Evolutionary conservation across 2,113 vertebrate species (phyloP), one percentile per base, ranked within the genome.

Genomic region (Syrmaticus mikado): DNA sequence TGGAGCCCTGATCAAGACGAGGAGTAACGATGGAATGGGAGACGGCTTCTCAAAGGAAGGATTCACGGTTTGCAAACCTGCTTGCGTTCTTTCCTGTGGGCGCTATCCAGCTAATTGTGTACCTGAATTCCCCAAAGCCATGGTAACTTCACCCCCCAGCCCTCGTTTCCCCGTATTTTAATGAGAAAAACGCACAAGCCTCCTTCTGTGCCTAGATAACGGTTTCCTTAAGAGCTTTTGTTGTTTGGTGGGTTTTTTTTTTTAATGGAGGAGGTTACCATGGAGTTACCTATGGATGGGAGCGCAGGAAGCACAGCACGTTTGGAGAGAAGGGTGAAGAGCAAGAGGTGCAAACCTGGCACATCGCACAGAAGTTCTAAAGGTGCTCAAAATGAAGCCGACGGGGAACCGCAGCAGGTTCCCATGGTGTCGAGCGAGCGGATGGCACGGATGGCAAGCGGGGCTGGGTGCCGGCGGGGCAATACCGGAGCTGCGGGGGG

Each of bases 231-330:
- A 82, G 45, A 87, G 85, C 67, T 82, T 89, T 80, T 85, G 87
- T 91, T 79, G 83, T 45, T 20, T 18, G 21, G 32, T 50, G 38
- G 36, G 34, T 67, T 68, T 19, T 50, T 65, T 16, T 64, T 58
- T 48, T 36, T 20, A 34, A 0, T 24, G 50, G 75, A 82, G 75
- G 82, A 91, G 76, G 94, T 94, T 96, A 92, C 96, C 92, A 95
- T 95, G 93, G 93, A 89, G 87, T 95, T 92, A 93, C 93, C 89
- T 91, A 65, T 27, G 76, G 87, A 86, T 28, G 45, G 90, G 79
- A 5, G 14, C 73, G 43, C 71, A 80, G 78, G 21, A 40, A 40
- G 27, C 20, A 48, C 84, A 75, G 1, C 75, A 78, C 58, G 1
- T 82, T 62, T 10, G 53, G 53, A 28, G 72, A 30, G 78, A 30